Percentiles rank a stretch among this genome's conserved stretches.
phyloP scores from a whole-genome alignment of 2,797 vertebrate genomes.

The Tachyglossus aculeatus region DNA sequence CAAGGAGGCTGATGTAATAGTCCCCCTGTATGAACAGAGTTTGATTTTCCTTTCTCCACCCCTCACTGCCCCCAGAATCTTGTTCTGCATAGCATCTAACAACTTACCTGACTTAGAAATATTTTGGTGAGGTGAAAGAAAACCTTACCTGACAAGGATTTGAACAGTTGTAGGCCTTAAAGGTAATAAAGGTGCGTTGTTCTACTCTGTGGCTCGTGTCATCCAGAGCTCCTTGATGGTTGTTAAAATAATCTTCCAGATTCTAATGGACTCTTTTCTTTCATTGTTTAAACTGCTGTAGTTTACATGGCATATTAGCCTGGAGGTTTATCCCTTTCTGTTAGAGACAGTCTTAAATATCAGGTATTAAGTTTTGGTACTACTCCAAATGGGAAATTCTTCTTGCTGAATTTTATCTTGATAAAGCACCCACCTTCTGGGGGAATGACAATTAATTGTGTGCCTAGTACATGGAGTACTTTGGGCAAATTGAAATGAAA shows the following conservation, averaged over 20 bases:
- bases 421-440: no score
- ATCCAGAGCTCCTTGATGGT: not conserved
- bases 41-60: no score
- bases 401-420: no score
- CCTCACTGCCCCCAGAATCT: no score
- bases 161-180: not conserved
- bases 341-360: not conserved
- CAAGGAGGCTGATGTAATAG: no score
- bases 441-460: no score
- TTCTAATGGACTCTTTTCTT: not conserved
- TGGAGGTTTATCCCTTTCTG: not conserved
- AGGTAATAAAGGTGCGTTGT: not conserved
- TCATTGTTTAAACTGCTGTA: not conserved
- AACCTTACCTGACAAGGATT: not conserved
- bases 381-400: not conserved
- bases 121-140: conserved; percentile 4
- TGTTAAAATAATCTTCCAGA: conserved; percentile 2
- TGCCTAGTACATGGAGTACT: no score
- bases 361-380: not conserved
- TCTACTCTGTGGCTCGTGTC: not conserved
- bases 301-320: not conserved
- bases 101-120: not conserved
- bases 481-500: no score
- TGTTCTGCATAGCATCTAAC: not conserved
- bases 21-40: no score